Percentiles rank a stretch among this genome's conserved stretches.
Conservation (phyloP, 2,113 vertebrate genomes). For the Pollimyrus isidori region DNA sequence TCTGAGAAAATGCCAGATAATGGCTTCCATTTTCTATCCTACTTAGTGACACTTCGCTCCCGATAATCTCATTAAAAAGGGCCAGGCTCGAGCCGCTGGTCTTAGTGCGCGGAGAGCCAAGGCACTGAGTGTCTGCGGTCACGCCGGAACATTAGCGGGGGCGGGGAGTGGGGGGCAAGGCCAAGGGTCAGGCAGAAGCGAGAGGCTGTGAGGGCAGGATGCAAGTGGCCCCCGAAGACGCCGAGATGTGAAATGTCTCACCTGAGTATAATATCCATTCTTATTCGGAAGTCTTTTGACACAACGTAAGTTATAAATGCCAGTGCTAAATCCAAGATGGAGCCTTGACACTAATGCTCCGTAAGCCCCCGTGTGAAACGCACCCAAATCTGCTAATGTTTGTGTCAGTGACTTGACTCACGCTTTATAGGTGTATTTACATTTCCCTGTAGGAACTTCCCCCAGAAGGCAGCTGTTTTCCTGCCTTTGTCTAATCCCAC, state of each 20-base stretch:
- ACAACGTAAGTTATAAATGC: slow-evolving; percentile 2
- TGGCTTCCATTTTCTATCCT: slow-evolving; percentile 76
- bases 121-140: slow-evolving; percentile 12
- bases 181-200: slow-evolving; percentile 7
- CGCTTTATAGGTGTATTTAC: not conserved
- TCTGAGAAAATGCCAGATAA: slow-evolving; percentile 71
- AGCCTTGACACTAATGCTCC: not conserved
- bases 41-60: slow-evolving; percentile 71
- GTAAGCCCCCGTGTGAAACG: slow-evolving; percentile 2
- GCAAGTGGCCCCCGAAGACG: not conserved
- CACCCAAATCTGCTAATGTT: slow-evolving; percentile 15
- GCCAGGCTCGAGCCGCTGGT: slow-evolving; percentile 32
- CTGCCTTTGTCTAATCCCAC: slow-evolving; percentile 31
- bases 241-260: not conserved
- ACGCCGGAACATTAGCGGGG: slow-evolving; percentile 5
- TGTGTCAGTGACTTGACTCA: not conserved
- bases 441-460: not conserved
- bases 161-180: not conserved
- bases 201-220: not conserved
- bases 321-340: slow-evolving; percentile 15
- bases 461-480: slow-evolving; percentile 27
- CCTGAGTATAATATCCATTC: not conserved
- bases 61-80: slow-evolving; percentile 73
- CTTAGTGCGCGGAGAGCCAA: slow-evolving; percentile 19
- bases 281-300: slow-evolving; percentile 3